These are phyloP conservation scores for Chromis chromis DNA, from an alignment of 2,797 vertebrate genomes.

Conservation along the genomic window DNA sequence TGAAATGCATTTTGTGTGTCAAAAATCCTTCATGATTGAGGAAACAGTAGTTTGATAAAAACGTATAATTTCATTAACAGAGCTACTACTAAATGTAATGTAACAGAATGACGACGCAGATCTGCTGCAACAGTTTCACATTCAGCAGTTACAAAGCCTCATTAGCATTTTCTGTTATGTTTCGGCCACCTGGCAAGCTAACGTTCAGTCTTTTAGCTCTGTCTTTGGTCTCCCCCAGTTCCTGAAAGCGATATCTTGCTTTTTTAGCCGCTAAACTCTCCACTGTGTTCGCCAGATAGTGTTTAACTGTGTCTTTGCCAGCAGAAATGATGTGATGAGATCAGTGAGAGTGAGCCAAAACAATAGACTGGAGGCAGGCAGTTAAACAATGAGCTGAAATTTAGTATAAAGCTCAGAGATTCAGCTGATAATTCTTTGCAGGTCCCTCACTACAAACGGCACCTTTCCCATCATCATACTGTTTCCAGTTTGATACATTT, in stretches of 20 bases:
- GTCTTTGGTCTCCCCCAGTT: neutral
- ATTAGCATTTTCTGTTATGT: no score
- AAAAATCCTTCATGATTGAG: no score
- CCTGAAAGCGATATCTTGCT: neutral
- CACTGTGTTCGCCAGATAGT: neutral
- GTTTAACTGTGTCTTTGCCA: neutral
- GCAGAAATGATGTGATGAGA: neutral
- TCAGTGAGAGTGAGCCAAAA: neutral
- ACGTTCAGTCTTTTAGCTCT: neutral
- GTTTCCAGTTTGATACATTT: neutral
- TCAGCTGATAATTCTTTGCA: neutral
- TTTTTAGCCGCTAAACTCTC: neutral
- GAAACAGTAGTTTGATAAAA: no score
- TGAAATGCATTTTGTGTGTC: no score
- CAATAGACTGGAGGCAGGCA: neutral
- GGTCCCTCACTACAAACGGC: neutral
- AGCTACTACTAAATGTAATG: no score
- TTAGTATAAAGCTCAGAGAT: no score
- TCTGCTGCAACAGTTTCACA: neutral
- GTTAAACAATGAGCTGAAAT: no score
- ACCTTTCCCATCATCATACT: neutral
- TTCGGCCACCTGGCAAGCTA: neutral
- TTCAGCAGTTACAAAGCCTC: neutral
- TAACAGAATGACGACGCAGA: no score
- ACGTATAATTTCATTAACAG: no score